Base-by-base conservation (phyloP, 2,888 invertebrate genomes). In the Stenurella melanura region DNA sequence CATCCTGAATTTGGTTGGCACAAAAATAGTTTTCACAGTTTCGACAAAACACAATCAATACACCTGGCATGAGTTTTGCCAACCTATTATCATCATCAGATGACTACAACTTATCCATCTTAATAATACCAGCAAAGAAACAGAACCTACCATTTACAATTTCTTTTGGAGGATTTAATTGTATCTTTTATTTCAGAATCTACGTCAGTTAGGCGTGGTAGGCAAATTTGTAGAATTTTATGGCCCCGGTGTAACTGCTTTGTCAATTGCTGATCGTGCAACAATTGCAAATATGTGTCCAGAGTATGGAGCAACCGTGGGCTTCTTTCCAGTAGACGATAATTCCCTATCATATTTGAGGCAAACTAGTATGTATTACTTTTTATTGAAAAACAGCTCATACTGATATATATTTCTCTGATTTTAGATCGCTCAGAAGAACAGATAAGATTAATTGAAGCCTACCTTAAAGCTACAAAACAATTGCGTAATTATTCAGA, bases 251-350 rank as follows among this genome's bases (percentile, higher is more conserved):
- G 97, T 98, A 4, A 90, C 93, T 0, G 95, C 95, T 74, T 90
- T 99, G 5, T 97, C 97, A 73, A 97, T 99, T 78, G 98, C 99
- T 0, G 99, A 99, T 91, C 91, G 99, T 61, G 98, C 99, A 0
- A 99, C 99, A 0, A 97, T 99, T 73, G 96, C 98, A 82, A 99
- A 99, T 91, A 99, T 99, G 99, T 98, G 98, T 87, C 99, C 99
- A 0, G 97, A 97, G 89, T 99, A 98, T 88, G 99, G 99, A 0
- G 99, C 98, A 17, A 99, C 98, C 0, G 95, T 97, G 79, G 98
- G 97, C 0, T 97, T 94, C 90, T 99, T 99, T 91, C 97, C 98
- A 0, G 96, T 98, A 0, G 98, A 98, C 90, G 89, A 92, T 34
- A 90, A 92, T 38, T 96, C 97, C 34, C 90, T 98, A 64, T 90